Conservation (phyloP, 2,888 invertebrate genomes). For the Euzetes globulus region DNA sequence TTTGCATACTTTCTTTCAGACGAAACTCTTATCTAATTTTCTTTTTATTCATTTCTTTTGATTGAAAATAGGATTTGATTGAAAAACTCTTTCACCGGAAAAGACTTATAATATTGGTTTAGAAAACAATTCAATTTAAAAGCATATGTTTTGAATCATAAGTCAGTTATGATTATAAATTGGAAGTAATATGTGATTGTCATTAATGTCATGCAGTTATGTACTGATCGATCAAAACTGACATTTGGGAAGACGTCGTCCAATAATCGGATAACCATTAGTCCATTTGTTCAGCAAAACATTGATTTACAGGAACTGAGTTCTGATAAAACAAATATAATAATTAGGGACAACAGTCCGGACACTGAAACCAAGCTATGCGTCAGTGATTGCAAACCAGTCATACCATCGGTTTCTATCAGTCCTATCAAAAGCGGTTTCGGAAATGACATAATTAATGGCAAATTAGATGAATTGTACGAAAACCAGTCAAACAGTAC, state of each 20-base stretch:
- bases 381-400: background rate
- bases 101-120: background rate
- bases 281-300: background rate
- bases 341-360: background rate
- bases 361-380: background rate
- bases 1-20: background rate
- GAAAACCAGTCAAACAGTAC: background rate
- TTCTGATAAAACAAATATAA: background rate
- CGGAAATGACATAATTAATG: slow-evolving; percentile 11
- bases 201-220: slow-evolving; percentile 18
- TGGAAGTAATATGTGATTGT: background rate
- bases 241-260: background rate
- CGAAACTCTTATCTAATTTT: no score
- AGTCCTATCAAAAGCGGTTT: slow-evolving; percentile 7
- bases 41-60: no score
- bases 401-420: slow-evolving; percentile 1
- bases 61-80: background rate
- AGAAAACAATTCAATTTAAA: no score
- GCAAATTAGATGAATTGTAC: slow-evolving; percentile 8
- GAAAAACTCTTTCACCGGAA: background rate
- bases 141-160: no score
- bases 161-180: background rate
- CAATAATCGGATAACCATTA: background rate
- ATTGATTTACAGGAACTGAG: slow-evolving; percentile 9
- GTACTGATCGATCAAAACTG: slow-evolving; percentile 16